Base-by-base conservation (phyloP, 2,888 invertebrate genomes). In the Andrena bucephala region DNA sequence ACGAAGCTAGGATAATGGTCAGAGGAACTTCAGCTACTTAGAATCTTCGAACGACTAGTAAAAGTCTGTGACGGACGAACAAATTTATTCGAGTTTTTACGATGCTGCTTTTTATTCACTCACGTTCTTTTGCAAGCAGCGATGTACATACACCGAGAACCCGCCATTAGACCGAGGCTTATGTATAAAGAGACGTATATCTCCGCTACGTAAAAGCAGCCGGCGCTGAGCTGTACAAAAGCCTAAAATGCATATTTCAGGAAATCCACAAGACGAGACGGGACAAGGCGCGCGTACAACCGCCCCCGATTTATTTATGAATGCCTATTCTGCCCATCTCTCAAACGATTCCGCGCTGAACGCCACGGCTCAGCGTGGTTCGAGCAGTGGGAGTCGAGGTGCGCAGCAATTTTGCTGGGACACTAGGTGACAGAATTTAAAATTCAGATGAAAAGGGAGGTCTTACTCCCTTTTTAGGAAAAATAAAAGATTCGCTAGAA, bases 171-270 rank as follows among this genome's bases (percentile, higher is more conserved):
- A 85, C 77, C 48, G 13, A 57, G 75, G 42, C 62, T 20, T 66
- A 62, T 67, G 79, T 70, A 77, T 81, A 81, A 84, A 87, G 84
- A 75, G 67, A 84, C 73, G 77, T 77, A 42, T 42, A 85, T 84
- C 74, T 75, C 42, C 72, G 33, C 72, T 13, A 76, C 68, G 75
- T 87, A 87, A 87, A 87, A 76, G 85, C 83, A 80, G 67, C 81
- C 70, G 69, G 66, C 87, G 60, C 63, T 31, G 72, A 78, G 57
- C 67, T 57, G 72, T 77, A 87, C 77, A 84, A 85, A 87, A 87
- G 76, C 85, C 50, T 71, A 72, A 75, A 87, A 84, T 89, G 85
- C 81, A 89, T 89, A 88, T 89, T 89, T 85, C 85, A 86, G 80
- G 83, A 87, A 89, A 87, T 89, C 84, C 83, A 80, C 78, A 74